Percentiles rank a stretch among this genome's conserved stretches.
Evolutionary conservation across 2,113 vertebrate genomes (phyloP).

Genomic region (Microcebus tavaratra): DNA sequence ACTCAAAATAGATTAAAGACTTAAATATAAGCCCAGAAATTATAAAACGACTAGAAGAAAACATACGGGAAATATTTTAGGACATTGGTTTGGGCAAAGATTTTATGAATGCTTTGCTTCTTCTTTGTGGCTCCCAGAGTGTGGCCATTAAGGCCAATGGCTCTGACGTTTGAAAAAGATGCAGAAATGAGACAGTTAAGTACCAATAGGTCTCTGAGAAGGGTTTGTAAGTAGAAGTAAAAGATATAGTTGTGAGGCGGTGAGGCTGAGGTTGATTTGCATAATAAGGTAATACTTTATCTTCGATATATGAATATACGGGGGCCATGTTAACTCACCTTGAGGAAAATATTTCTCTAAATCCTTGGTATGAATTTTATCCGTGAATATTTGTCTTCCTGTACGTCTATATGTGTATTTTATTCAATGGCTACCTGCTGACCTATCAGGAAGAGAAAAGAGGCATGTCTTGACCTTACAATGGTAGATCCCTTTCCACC

Average conservation of each 20-base stretch:
- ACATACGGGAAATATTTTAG: neutral
- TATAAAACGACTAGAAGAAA: neutral
- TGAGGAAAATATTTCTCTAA: slow-evolving; percentile 21
- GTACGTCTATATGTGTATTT: neutral
- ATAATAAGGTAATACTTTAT: neutral
- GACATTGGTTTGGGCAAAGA: neutral
- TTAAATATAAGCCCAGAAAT: neutral
- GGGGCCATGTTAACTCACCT: neutral
- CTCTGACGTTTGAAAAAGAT: neutral
- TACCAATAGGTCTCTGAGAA: neutral
- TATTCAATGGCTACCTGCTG: neutral
- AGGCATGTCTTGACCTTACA: neutral
- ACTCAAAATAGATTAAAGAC: neutral
- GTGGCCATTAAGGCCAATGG: neutral
- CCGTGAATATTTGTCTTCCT: neutral
- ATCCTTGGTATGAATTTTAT: neutral
- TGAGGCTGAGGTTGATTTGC: neutral
- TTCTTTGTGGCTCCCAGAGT: neutral
- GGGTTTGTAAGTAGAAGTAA: neutral
- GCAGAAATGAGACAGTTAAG: neutral
- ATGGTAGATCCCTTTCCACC: neutral
- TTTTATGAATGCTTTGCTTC: neutral
- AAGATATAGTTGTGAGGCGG: neutral
- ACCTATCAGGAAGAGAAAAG: neutral
- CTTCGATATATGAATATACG: neutral